Base-by-base conservation (phyloP, 2,888 invertebrate species). In the Kuschelorhynchus macadamiae region DNA sequence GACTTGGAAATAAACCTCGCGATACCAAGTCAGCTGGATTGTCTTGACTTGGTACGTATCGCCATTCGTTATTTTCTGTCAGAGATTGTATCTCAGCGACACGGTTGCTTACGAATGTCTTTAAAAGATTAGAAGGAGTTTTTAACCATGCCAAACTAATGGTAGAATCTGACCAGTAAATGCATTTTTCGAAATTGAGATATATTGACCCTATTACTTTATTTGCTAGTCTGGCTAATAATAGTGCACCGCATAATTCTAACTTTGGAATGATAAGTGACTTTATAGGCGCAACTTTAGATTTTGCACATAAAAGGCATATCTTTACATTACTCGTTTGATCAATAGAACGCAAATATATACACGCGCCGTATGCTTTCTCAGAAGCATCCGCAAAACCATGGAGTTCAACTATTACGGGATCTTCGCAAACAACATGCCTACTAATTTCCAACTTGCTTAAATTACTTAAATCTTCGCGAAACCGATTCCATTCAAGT, bases 31-130 rank as follows among this genome's bases (percentile, higher is more conserved):
- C n/a, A n/a, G n/a, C n/a, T n/a, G n/a, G n/a, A n/a, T n/a, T n/a
- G n/a, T n/a, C n/a, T n/a, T n/a, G n/a, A n/a, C n/a, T n/a, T n/a
- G n/a, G n/a, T n/a, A n/a, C n/a, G n/a, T n/a, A n/a, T n/a, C n/a
- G n/a, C n/a, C n/a, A n/a, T n/a, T n/a, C n/a, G n/a, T n/a, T n/a
- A n/a, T n/a, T n/a, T n/a, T 50, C 25, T n/a, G 61, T 67, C 21
- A 61, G 16, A 7, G 39, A n/a, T 63, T 74, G 72, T 32, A 76
- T 75, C 9, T 67, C 66, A 1, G 72, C 53, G 8, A 75, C 67
- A 1, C 74, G 41, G 49, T 72, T 74, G 3, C 52, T 62, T 0
- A 74, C 72, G 33, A 74, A 75, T 0, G 49, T 63, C 70, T 75
- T 67, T 41, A 75, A 57, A 4, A 36, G 18, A 36, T 68, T 69